phyloP scores from a whole-genome alignment of 2,888 invertebrate genomes.

The Cylindroiulus punctatus region DNA sequence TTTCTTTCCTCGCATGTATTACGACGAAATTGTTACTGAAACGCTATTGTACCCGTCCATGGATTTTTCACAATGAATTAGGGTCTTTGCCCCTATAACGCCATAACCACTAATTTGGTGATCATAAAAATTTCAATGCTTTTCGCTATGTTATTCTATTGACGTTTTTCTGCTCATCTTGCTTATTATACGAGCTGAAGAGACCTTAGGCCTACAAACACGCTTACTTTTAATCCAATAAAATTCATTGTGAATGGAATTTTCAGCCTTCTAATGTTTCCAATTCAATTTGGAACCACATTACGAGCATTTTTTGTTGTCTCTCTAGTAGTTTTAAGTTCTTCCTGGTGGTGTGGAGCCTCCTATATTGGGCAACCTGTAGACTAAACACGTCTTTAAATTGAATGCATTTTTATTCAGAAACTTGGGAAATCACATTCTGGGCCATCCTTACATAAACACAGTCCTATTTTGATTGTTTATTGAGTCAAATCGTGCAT shows the following conservation, averaged over 20 bases:
- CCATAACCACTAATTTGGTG: conserved; percentile 4
- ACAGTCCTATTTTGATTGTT: background rate
- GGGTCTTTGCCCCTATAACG: conserved; percentile 17
- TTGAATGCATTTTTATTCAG: background rate
- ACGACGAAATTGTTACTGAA: background rate
- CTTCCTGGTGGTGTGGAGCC: background rate
- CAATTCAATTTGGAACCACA: background rate
- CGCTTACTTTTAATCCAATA: background rate
- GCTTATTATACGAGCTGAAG: background rate
- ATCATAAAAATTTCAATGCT: conserved; percentile 11
- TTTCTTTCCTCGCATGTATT: background rate
- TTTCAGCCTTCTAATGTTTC: conserved; percentile 29
- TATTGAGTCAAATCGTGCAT: background rate
- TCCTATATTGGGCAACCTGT: background rate
- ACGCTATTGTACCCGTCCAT: background rate
- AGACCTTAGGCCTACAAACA: background rate
- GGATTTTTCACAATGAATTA: background rate
- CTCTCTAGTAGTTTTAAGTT: background rate
- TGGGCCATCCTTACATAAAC: background rate
- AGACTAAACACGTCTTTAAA: background rate
- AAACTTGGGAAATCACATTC: background rate
- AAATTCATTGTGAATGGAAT: conserved; percentile 2
- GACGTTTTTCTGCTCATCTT: background rate
- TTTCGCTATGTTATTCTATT: background rate
- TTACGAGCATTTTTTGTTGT: conserved; percentile 4